These are phyloP conservation scores for Syrphus vitripennis DNA, from an alignment of 2,888 invertebrate genomes.

Conservation along the genomic window DNA sequence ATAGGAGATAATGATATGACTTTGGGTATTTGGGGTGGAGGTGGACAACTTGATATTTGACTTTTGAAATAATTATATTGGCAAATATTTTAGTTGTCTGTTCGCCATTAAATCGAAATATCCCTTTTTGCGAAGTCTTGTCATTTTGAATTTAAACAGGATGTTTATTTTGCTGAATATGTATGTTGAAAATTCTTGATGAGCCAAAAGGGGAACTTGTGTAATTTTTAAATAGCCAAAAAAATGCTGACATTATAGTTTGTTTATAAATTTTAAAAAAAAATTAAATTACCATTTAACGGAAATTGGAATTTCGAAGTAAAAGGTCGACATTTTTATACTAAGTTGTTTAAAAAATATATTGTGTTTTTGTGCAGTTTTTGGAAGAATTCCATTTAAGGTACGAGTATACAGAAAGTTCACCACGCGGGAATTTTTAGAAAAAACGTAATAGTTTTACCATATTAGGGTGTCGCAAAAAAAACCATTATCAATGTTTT, in stretches of 20 bases:
- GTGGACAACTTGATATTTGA: constrained; percentile 23
- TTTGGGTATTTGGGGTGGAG: not conserved
- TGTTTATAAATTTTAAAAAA: not conserved
- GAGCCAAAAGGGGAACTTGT: not conserved
- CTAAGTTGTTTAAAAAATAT: no score
- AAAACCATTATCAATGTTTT: no score
- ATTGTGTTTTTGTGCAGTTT: no score
- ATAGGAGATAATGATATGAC: not conserved
- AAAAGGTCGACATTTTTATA: no score
- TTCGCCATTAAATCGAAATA: not conserved
- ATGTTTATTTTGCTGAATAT: not conserved
- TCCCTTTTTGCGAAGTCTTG: not conserved
- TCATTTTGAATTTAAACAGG: not conserved
- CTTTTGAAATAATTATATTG: constrained; percentile 18
- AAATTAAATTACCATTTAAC: not conserved
- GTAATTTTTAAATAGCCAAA: not conserved
- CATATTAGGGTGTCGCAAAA: no score
- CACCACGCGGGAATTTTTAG: no score
- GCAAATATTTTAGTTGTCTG: constrained; percentile 20
- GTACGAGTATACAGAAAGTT: no score
- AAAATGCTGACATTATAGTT: not conserved
- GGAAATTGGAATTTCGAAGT: not conserved
- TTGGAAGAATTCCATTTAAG: no score
- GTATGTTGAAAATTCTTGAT: not conserved
- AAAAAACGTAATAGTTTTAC: no score